phyloP scores from a whole-genome alignment of 1,140 invertebrate species.

The Diprion similis region DNA sequence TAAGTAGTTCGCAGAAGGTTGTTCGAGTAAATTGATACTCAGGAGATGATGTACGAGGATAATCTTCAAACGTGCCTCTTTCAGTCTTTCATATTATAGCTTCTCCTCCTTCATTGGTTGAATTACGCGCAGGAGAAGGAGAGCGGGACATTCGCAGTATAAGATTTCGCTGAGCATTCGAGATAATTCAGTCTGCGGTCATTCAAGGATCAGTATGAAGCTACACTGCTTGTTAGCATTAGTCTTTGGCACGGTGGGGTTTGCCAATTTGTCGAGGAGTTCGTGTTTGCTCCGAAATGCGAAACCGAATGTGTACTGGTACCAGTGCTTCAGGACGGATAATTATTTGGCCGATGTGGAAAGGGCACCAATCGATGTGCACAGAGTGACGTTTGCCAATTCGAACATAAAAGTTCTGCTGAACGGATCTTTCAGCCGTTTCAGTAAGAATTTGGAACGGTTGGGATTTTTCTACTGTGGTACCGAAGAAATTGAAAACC shows the following conservation, averaged over 20 bases:
- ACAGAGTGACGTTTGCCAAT: neutral
- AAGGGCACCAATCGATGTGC: neutral
- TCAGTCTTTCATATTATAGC: no score
- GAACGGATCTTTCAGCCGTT: neutral
- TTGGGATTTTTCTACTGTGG: neutral
- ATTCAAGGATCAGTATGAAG: neutral
- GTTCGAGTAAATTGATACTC: no score
- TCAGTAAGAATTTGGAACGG: neutral
- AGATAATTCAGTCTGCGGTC: neutral
- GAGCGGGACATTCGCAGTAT: neutral
- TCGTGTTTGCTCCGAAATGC: neutral
- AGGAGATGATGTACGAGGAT: no score
- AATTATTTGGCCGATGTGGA: constrained; percentile 4
- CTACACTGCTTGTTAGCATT: neutral
- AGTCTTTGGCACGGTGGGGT: neutral
- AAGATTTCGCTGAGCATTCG: neutral
- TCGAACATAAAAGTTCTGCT: neutral
- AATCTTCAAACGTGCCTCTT: no score
- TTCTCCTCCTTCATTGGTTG: no score
- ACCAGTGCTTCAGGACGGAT: neutral
- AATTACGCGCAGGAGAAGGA: no score
- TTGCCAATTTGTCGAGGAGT: neutral
- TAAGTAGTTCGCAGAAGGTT: no score
- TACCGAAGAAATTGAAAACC: neutral
- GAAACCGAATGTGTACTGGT: neutral